Evolutionary conservation across 2,113 vertebrate genomes (phyloP), one percentile per base, ranked within the genome.

Genomic region (Corythornis cristatus): DNA sequence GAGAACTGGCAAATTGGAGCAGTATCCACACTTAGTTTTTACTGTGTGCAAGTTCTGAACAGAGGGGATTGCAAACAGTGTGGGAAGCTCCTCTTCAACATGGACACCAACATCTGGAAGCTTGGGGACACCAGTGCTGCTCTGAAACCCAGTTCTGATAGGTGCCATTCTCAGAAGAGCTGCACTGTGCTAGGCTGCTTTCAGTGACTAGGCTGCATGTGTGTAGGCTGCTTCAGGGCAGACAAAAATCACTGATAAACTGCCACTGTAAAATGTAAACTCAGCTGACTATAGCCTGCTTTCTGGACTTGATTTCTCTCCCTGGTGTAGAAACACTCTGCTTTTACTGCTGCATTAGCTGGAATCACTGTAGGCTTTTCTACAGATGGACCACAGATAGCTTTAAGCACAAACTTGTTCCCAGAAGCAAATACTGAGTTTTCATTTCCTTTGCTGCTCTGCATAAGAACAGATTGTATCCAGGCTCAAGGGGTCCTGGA

Each of bases 331-430:
- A 86, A 87, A 29, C 0, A 0, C 22, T 62, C 33, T 83, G 91
- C 62, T 33, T 84, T 68, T 25, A 31, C 56, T 94, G 72, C 79
- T 77, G 62, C 3, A 2, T 81, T 96, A 94, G 83, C 76, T 95
- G 95, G 95, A 96, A 96, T 89, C 91, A 91, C 79, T 93, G 93
- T 93, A 82, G 95, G 93, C 95, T 93, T 89, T 91, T 93, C 75
- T 93, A 46, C 56, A 93, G 95, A 93, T 92, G 91, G 89, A 95
- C 91, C 64, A 92, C 72, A 96, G 95, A 95, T 93, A 94, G 87
- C 85, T 75, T 89, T 70, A 26, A 89, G 90, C 70, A 93, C 65
- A 94, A 86, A 57, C 80, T 86, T 68, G 57, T 88, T 95, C 68
- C 75, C 82, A 86, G 40, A 57, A 95, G 91, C 93, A 96, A 48